Conservation (phyloP, 2,888 invertebrate genomes). For the Cheilosia urbana region DNA sequence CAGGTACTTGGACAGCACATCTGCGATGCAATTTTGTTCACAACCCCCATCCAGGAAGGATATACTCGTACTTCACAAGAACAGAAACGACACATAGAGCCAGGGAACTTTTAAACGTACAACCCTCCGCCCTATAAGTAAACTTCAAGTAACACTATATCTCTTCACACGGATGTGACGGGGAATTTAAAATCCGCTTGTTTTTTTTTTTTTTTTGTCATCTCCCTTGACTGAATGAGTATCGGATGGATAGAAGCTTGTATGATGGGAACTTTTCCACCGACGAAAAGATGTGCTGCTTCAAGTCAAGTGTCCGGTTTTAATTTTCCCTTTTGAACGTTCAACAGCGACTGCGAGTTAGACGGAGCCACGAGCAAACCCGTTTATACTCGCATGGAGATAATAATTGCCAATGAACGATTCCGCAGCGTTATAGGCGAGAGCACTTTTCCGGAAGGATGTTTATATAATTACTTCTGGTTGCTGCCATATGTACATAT, state of each 20-base stretch:
- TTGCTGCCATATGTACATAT: constrained; percentile 23
- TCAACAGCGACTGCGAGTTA: neutral
- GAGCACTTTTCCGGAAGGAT: constrained; percentile 20
- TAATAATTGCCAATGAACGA: constrained; percentile 38
- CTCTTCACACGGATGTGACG: constrained; percentile 35
- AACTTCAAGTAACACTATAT: constrained; percentile 51
- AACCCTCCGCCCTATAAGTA: constrained; percentile 20
- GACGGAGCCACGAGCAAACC: neutral
- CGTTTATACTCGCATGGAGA: neutral
- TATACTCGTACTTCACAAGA: constrained; percentile 4
- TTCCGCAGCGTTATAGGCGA: constrained; percentile 7
- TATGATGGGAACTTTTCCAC: constrained; percentile 25
- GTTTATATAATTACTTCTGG: constrained; percentile 37
- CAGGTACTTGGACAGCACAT: constrained; percentile 45
- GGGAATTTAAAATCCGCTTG: constrained; percentile 29
- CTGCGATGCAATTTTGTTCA: constrained; percentile 22
- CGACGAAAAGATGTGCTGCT: constrained; percentile 29
- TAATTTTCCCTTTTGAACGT: constrained; percentile 4
- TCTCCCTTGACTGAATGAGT: constrained; percentile 34
- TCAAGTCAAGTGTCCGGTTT: constrained; percentile 57
- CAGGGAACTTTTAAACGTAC: constrained; percentile 15
- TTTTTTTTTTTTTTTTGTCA: neutral
- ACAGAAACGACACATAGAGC: constrained; percentile 7
- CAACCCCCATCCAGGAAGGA: constrained; percentile 25
- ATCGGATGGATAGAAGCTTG: constrained; percentile 50